Evolutionary conservation across 2,113 vertebrate genomes (phyloP).

Genomic region (Columba janthina): DNA sequence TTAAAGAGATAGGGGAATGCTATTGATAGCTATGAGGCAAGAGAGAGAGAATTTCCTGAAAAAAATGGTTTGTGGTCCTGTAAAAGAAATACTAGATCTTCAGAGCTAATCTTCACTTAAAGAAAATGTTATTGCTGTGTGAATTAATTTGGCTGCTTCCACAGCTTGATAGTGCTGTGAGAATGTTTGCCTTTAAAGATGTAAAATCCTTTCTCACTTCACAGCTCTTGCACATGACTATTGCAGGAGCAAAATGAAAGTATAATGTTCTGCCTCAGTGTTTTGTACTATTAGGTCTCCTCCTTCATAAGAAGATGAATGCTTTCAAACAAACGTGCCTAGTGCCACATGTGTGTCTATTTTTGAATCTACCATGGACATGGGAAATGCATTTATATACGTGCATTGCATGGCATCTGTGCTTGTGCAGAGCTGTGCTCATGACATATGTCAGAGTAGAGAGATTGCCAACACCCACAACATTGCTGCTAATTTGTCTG

Average conservation of each 20-base stretch:
- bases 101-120: not conserved
- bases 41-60: not conserved
- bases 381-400: not conserved
- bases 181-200: not conserved
- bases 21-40: not conserved
- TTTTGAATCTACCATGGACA: not conserved
- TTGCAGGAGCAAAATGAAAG: not conserved
- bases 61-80: not conserved
- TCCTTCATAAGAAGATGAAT: not conserved
- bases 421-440: not conserved
- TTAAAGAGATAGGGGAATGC: not conserved
- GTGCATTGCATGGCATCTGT: not conserved
- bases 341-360: not conserved
- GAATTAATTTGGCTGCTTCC: not conserved
- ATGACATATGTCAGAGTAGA: not conserved
- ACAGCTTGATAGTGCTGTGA: not conserved
- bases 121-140: not conserved
- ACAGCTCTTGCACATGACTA: not conserved
- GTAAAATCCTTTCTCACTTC: not conserved
- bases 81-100: not conserved
- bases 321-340: not conserved
- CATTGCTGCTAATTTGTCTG: not conserved
- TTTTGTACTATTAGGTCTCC: not conserved
- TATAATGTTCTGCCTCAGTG: not conserved
- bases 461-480: not conserved